Conservation (phyloP, 2,797 vertebrate genomes). For the Pogoniulus pusillus region DNA sequence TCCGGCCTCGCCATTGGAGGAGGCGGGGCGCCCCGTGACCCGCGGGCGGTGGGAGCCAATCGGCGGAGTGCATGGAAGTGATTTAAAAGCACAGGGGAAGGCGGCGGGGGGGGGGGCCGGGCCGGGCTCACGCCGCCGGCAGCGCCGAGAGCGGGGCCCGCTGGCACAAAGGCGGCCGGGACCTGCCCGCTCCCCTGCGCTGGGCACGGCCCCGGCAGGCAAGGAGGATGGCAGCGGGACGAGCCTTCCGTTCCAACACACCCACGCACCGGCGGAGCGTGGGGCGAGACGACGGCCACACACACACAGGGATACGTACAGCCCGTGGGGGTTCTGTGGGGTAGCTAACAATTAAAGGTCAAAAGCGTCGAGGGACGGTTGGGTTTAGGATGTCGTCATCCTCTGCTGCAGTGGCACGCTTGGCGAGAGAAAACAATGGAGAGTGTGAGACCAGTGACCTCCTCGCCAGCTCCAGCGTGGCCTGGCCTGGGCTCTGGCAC, state of each 20-base stretch:
- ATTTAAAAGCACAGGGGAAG: conserved; percentile 16
- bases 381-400: no score
- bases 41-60: conserved; percentile 47
- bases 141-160: neutral
- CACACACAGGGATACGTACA: neutral
- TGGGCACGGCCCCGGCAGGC: neutral
- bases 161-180: neutral
- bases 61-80: conserved; percentile 9
- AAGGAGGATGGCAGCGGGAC: no score
- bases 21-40: neutral
- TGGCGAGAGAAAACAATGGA: fast-evolving
- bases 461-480: fast-evolving
- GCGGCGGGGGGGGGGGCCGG: neutral
- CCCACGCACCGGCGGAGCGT: neutral
- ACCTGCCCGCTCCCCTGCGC: neutral
- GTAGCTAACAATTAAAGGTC: neutral
- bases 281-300: neutral
- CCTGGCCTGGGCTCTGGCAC: neutral
- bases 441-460: neutral
- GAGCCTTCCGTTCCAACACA: neutral
- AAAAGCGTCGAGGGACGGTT: neutral
- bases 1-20: conserved; percentile 68
- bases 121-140: neutral
- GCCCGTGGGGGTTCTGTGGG: neutral
- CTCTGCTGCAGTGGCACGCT: neutral